phyloP scores from a whole-genome alignment of 92 coral and sea anemone species.

The Zoanthus sociatus region DNA sequence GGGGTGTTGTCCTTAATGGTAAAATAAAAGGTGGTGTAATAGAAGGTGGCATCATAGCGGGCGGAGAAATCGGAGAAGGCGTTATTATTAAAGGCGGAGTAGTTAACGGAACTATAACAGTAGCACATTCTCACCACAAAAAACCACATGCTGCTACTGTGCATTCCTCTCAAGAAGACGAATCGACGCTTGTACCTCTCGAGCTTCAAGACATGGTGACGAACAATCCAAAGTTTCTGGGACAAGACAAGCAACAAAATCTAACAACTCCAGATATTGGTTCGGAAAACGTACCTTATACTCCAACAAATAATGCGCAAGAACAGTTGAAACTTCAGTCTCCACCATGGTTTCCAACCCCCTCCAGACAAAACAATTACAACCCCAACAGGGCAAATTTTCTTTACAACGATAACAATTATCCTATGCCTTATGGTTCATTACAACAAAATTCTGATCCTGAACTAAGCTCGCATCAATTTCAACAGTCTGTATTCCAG shows the following conservation, averaged over 20 bases:
- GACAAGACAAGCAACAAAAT: not conserved
- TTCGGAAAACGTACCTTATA: not conserved
- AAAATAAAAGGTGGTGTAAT: slow-evolving; percentile 95
- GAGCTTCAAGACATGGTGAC: not conserved
- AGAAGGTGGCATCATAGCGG: slow-evolving; percentile 92
- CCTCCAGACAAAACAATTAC: not conserved
- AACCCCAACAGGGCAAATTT: not conserved
- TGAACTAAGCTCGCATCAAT: not conserved
- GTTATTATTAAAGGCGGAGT: slow-evolving; percentile 86
- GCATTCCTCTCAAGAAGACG: not conserved
- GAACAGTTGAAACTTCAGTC: not conserved
- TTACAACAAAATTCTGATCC: not conserved
- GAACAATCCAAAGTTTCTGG: too few species aligned
- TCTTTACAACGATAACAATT: not conserved
- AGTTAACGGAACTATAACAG: slow-evolving; percentile 86
- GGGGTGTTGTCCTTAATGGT: slow-evolving; percentile 93
- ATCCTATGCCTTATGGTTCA: not conserved
- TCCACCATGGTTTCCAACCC: not conserved
- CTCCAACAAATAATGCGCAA: not conserved
- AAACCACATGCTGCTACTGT: slow-evolving; percentile 4
- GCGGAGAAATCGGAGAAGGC: slow-evolving; percentile 98
- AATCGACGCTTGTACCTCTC: not conserved
- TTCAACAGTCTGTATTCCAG: not conserved
- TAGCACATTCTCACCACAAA: slow-evolving; percentile 34
- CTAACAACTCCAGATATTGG: not conserved